A percentile compares a stretch with the other conserved stretches of the same genome.
Conservation (phyloP, 2,888 invertebrate species). For the Plagiodera versicolora region DNA sequence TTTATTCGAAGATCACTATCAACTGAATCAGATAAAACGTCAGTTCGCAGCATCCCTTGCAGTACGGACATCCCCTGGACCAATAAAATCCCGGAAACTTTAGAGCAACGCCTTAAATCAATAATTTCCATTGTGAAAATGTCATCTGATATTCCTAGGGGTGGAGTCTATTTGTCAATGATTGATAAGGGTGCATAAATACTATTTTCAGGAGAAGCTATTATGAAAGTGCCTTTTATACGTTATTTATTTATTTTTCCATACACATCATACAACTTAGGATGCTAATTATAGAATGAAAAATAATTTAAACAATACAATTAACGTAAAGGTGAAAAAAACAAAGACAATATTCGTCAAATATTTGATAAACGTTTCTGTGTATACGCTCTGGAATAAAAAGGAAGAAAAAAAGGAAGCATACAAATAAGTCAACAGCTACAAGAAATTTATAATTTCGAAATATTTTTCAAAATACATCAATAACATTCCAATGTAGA, state of each 20-base stretch:
- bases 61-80: slow-evolving; percentile 39
- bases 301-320: too few relatives aligned
- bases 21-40: slow-evolving; percentile 25
- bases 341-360: too few relatives aligned
- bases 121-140: slow-evolving; percentile 39
- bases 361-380: too few relatives aligned
- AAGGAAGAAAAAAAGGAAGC: too few relatives aligned
- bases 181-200: not conserved
- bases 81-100: slow-evolving; percentile 33
- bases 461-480: too few relatives aligned
- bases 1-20: slow-evolving; percentile 20
- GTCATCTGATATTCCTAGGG: slow-evolving; percentile 27
- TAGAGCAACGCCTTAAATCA: slow-evolving; percentile 40
- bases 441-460: too few relatives aligned
- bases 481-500: too few relatives aligned
- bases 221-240: not conserved
- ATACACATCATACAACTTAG: too few relatives aligned
- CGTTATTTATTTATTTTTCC: not conserved
- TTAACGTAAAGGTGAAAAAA: too few relatives aligned
- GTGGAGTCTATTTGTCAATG: slow-evolving; percentile 29
- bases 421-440: too few relatives aligned
- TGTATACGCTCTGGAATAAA: too few relatives aligned
- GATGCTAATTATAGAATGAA: too few relatives aligned
- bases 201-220: not conserved
- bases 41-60: slow-evolving; percentile 39